These are phyloP conservation scores for Acromyrmex charruanus DNA, from an alignment of 1,140 invertebrate genomes.

Conservation along the genomic window DNA sequence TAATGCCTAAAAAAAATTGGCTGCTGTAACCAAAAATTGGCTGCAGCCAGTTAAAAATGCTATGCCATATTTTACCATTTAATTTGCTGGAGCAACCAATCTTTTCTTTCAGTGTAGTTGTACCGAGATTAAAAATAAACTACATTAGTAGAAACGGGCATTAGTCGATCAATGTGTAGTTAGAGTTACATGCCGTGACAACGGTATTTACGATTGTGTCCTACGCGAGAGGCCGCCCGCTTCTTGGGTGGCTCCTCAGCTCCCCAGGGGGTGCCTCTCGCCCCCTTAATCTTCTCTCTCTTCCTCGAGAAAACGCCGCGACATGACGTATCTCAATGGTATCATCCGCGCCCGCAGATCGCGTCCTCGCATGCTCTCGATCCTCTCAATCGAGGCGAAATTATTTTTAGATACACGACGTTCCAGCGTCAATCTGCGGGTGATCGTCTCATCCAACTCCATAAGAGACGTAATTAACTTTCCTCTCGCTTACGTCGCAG, in stretches of 20 bases:
- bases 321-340: constrained; percentile 83
- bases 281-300: constrained; percentile 42
- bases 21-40: too few species aligned
- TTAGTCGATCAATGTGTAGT: too few species aligned
- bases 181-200: not conserved
- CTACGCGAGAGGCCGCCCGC: constrained; percentile 82
- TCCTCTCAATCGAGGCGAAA: not conserved
- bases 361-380: constrained; percentile 44
- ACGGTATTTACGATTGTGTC: constrained; percentile 73
- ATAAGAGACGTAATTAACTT: constrained; percentile 57
- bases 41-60: too few species aligned
- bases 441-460: not conserved
- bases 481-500: constrained; percentile 2
- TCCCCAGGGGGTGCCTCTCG: constrained; percentile 82
- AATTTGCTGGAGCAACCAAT: too few species aligned
- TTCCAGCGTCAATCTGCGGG: not conserved
- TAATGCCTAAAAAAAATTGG: too few species aligned
- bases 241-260: constrained; percentile 84
- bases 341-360: constrained; percentile 75
- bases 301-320: constrained; percentile 60
- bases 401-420: constrained; percentile 30
- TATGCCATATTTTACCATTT: too few species aligned
- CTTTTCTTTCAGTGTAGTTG: too few species aligned
- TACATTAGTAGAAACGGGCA: too few species aligned
- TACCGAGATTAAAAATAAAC: too few species aligned